phyloP scores from a whole-genome alignment of 2,797 vertebrate genomes.

The Acropternis orthonyx region DNA sequence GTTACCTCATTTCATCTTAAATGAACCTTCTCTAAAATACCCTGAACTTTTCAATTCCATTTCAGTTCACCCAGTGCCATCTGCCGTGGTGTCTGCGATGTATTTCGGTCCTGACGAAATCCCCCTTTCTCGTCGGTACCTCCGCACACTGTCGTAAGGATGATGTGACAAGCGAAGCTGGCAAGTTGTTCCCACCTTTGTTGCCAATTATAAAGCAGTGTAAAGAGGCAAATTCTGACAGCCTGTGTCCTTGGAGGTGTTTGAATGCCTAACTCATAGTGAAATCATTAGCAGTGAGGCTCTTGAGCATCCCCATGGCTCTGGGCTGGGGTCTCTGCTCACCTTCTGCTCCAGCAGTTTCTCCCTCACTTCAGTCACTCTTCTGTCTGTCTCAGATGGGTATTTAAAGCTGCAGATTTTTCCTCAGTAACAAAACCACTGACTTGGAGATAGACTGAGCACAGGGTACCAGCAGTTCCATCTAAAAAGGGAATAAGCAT shows the following conservation, averaged over 20 bases:
- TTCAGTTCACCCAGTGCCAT: conserved; percentile 10
- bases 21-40: conserved; percentile 17
- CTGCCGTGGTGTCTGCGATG: background rate
- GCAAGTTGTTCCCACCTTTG: conserved; percentile 19
- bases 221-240: background rate
- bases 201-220: background rate
- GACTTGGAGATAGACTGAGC: background rate
- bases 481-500: background rate
- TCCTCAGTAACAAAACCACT: background rate
- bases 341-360: background rate
- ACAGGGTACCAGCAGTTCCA: background rate
- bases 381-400: background rate
- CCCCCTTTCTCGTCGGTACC: background rate
- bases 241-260: background rate
- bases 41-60: background rate
- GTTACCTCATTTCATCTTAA: background rate
- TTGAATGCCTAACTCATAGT: background rate
- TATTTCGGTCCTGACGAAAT: conserved; percentile 1
- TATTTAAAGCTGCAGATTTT: background rate
- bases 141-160: background rate
- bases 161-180: background rate
- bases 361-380: background rate
- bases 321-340: background rate
- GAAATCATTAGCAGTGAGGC: background rate
- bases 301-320: background rate